Evolutionary conservation across 1,140 invertebrate species (phyloP).

Genomic region (Drosophila bifasciata): DNA sequence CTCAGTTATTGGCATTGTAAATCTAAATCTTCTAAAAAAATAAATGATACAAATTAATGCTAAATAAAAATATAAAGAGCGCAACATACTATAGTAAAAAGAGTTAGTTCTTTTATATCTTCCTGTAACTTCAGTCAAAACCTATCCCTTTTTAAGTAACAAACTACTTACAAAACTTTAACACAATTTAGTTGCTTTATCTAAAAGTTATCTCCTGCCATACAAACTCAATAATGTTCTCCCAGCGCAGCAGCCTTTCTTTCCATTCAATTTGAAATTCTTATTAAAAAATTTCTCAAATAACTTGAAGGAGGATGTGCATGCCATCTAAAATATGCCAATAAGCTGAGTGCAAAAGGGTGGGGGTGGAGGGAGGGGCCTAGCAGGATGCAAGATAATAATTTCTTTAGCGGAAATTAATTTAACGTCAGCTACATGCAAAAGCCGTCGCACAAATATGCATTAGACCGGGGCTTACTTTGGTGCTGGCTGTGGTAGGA

Average conservation of each 20-base stretch:
- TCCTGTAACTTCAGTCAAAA: neutral
- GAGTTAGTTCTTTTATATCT: too few relatives aligned
- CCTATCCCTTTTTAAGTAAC: neutral
- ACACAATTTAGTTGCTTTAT: too few relatives aligned
- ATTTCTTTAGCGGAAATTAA: constrained; percentile 76
- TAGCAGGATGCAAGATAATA: constrained; percentile 44
- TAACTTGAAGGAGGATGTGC: constrained; percentile 25
- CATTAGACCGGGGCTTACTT: constrained; percentile 71
- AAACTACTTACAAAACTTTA: too few relatives aligned
- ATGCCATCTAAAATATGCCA: constrained; percentile 62
- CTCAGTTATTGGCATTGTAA: too few relatives aligned
- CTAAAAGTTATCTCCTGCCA: neutral
- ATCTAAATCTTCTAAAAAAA: too few relatives aligned
- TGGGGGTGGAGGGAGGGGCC: neutral
- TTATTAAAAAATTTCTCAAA: constrained; percentile 49
- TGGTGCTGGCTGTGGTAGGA: constrained; percentile 20
- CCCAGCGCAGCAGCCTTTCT: neutral
- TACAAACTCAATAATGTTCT: neutral
- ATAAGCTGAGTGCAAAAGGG: constrained; percentile 47
- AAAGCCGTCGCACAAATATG: constrained; percentile 72
- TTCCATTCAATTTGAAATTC: constrained; percentile 1
- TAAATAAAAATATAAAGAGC: neutral
- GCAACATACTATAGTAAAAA: too few relatives aligned
- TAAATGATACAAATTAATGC: neutral
- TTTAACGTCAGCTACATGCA: constrained; percentile 73